Conservation (phyloP, 2,888 invertebrate species). For the Brachypalpus laphriformis region DNA sequence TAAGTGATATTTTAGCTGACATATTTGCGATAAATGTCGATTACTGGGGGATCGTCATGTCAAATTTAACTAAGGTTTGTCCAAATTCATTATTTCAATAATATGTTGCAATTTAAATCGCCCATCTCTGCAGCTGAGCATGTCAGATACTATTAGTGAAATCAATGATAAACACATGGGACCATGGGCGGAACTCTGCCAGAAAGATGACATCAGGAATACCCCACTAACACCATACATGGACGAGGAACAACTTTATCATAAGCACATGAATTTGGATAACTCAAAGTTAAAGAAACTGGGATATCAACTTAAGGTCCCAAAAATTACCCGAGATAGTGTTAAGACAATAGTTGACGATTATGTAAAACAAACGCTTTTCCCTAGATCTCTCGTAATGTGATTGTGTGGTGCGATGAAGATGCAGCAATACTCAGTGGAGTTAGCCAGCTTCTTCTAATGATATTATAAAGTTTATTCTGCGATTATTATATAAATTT, state of each 20-base stretch:
- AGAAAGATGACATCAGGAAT: slow-evolving; percentile 88
- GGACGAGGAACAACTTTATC: slow-evolving; percentile 91
- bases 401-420: slow-evolving; percentile 79
- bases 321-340: slow-evolving; percentile 85
- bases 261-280: slow-evolving; percentile 91
- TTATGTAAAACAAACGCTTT: slow-evolving; percentile 91
- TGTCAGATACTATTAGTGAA: slow-evolving; percentile 92
- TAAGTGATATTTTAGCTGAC: slow-evolving; percentile 91
- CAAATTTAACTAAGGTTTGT: slow-evolving; percentile 90
- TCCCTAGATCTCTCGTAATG: slow-evolving; percentile 88
- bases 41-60: slow-evolving; percentile 92
- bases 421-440: not conserved
- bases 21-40: slow-evolving; percentile 94
- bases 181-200: slow-evolving; percentile 95
- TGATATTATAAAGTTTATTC: slow-evolving; percentile 41
- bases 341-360: slow-evolving; percentile 91
- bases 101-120: not conserved
- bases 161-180: slow-evolving; percentile 96
- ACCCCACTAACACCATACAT: slow-evolving; percentile 95
- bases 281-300: slow-evolving; percentile 86
- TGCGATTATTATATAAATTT: slow-evolving; percentile 3
- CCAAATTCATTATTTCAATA: not conserved
- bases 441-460: not conserved
- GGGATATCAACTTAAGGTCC: slow-evolving; percentile 86
- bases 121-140: slow-evolving; percentile 86